These are phyloP conservation scores for Rhynchotus rufescens DNA, from an alignment of 2,797 vertebrate genomes.

Conservation along the genomic window DNA sequence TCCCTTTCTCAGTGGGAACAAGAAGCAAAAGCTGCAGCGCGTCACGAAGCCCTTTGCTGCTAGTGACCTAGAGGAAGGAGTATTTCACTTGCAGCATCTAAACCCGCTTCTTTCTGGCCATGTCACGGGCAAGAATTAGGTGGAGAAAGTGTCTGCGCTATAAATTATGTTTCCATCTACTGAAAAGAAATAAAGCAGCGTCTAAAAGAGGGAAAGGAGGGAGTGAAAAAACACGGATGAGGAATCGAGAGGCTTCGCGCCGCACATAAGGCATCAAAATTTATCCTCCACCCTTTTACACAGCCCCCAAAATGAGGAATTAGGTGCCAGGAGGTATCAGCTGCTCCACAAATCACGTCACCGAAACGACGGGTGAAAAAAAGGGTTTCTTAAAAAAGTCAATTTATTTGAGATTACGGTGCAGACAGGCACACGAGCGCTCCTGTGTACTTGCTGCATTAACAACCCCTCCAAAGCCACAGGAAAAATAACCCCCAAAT, in stretches of 20 bases:
- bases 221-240: background rate
- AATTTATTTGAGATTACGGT: slow-evolving; percentile 60
- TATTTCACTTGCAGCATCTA: background rate
- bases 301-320: slow-evolving; percentile 50
- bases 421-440: slow-evolving; percentile 41
- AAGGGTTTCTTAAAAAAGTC: slow-evolving; percentile 47
- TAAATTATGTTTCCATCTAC: background rate
- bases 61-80: background rate
- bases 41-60: background rate
- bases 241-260: slow-evolving; percentile 1
- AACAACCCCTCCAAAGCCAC: slow-evolving; percentile 64
- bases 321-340: slow-evolving; percentile 56
- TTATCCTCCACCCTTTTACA: slow-evolving; percentile 27
- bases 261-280: slow-evolving; percentile 42
- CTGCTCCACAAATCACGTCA: slow-evolving; percentile 60
- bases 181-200: background rate
- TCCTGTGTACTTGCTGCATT: slow-evolving; percentile 43
- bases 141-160: background rate
- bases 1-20: background rate
- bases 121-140: background rate
- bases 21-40: background rate
- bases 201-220: background rate
- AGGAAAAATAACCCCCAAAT: slow-evolving; percentile 40
- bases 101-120: background rate
- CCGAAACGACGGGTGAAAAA: slow-evolving; percentile 21